Evolutionary conservation across 1,140 invertebrate genomes (phyloP).

Genomic region (Caenorhabditis remanei): DNA sequence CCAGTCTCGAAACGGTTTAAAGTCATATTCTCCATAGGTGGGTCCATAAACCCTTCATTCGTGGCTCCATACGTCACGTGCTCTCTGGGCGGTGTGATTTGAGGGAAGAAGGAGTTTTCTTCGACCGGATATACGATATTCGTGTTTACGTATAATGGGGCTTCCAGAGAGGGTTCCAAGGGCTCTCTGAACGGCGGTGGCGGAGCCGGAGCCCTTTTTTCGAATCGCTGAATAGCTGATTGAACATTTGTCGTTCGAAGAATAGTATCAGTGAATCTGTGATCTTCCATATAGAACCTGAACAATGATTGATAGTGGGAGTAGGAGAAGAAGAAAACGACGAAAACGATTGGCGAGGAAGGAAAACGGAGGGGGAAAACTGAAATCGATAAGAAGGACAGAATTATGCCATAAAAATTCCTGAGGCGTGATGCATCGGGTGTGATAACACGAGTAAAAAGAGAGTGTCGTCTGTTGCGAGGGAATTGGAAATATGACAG

Average conservation of each 20-base stretch:
- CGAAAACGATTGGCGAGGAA: neutral
- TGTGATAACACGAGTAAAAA: conserved; percentile 48
- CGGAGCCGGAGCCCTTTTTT: conserved; percentile 7
- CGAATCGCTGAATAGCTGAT: conserved; percentile 58
- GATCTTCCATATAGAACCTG: conserved; percentile 41
- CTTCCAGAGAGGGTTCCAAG: neutral
- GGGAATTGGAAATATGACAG: conserved; percentile 9
- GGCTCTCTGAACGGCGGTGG: neutral
- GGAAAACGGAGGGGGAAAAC: conserved; percentile 10
- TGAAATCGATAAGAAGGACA: conserved; percentile 33
- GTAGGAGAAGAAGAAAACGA: neutral
- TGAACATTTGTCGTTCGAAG: conserved; percentile 47
- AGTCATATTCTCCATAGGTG: neutral
- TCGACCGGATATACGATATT: conserved; percentile 19
- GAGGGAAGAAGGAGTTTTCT: conserved; percentile 17
- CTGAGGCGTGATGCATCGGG: conserved; percentile 39
- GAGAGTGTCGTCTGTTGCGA: conserved; percentile 1
- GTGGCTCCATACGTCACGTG: conserved; percentile 3
- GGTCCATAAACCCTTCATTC: neutral
- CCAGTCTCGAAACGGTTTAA: conserved; percentile 3
- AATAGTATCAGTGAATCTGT: conserved; percentile 61
- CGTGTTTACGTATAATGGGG: conserved; percentile 11
- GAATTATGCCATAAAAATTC: conserved; percentile 57
- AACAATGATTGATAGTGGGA: neutral
- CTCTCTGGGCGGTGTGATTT: conserved; percentile 30